Evolutionary conservation across 2,797 vertebrate species (phyloP).

Genomic region (Sebastes hubbsi): DNA sequence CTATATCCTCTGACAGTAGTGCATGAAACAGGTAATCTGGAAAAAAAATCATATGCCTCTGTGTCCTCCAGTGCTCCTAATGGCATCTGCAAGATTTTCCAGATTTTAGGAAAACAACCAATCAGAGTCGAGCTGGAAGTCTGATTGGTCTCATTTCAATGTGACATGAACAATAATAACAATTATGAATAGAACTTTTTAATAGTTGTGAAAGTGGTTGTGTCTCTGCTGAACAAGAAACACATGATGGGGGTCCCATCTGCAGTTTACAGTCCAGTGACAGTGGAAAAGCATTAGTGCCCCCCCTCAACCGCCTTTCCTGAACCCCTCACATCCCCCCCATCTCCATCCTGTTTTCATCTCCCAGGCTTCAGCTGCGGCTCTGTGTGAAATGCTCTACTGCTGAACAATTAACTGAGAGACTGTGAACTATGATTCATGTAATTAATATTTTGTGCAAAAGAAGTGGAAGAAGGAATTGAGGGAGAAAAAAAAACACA

Average conservation of each 20-base stretch:
- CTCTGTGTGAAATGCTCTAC: conserved; percentile 64
- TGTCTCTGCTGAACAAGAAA: conserved; percentile 41
- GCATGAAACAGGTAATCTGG: too few relatives aligned
- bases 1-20: too few relatives aligned
- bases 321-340: conserved; percentile 20
- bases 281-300: conserved; percentile 68
- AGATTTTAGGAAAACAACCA: too few relatives aligned
- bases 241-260: conserved; percentile 69
- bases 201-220: conserved; percentile 6
- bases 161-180: not conserved
- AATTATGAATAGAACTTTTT: conserved; percentile 15
- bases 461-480: conserved; percentile 57
- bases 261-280: conserved; percentile 80
- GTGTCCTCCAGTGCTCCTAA: too few relatives aligned
- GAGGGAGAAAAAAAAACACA: conserved; percentile 23
- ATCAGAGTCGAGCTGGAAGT: too few relatives aligned
- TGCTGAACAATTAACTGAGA: conserved; percentile 80
- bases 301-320: conserved; percentile 37
- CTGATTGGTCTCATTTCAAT: too few relatives aligned
- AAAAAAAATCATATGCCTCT: too few relatives aligned
- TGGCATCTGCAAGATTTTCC: too few relatives aligned
- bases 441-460: conserved; percentile 79
- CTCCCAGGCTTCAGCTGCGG: conserved; percentile 80
- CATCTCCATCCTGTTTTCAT: conserved; percentile 67
- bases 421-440: conserved; percentile 81